Base-by-base conservation (phyloP, 2,888 invertebrate genomes). In the Ochropleura leucogaster region DNA sequence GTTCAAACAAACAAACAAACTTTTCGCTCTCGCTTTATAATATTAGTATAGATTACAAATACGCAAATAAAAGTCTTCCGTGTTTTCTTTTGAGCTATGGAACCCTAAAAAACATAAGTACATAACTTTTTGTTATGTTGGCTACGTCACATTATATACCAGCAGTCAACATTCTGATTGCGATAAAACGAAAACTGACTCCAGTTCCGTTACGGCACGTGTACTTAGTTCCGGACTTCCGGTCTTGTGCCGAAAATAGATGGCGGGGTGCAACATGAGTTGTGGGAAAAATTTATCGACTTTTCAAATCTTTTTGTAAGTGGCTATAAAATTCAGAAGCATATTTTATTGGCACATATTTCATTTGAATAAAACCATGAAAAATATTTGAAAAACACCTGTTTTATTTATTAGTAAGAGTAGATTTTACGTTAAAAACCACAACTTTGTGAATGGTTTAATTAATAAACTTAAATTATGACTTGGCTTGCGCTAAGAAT, bases 221-320 rank as follows among this genome's bases (percentile, higher is more conserved):
- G 93, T 81, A 85, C 86, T 69, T 82, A 84, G 86, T 91, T 92
- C 93, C 92, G 90, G 89, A 78, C 80, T 85, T 77, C 93, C 92
- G 90, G 89, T 76, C 82, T 84, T 69, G 80, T 70, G 82, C 82
- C 89, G 87, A 88, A 89, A 89, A 89, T 85, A 76, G 60, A 81
- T 70, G 68, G 72, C 44, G 68, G 78, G 77, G 79, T 72, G 73
- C 63, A 67, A 68, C 67, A 73, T 79, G 73, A 82, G 74, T 87
- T 91, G 93, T 95, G 95, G 93, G 95, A 95, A 95, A 94, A 90
- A 74, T 78, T 18, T 90, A 95, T 94, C 81, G 94, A 94, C 94
- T 94, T 91, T 90, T 63, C 71, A 68, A 72, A 82, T 79, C 53
- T 75, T 70, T 74, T 53, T 30, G 57, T 63, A 12, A 59, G n/a